Conservation (phyloP, 2,797 vertebrate species). For the Sebastolobus alascanus region DNA sequence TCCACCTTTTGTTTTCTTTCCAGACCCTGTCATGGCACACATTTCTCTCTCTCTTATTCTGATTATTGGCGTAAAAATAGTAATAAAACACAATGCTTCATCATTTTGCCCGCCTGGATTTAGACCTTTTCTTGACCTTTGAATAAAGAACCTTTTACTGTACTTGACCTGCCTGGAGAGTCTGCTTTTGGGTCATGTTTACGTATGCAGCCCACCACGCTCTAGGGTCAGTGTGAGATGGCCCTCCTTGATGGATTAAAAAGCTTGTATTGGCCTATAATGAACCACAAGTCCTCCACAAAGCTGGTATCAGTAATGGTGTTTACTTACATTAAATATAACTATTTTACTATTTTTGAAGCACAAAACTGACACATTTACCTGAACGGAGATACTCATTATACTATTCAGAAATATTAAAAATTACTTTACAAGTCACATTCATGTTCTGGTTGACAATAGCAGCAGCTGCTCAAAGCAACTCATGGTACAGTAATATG, state of each 20-base stretch:
- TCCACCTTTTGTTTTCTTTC: conserved; percentile 13
- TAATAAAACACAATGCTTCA: not conserved
- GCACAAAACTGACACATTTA: not conserved
- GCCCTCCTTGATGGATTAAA: not conserved
- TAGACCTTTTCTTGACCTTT: conserved; percentile 13
- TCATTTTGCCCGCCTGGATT: not conserved
- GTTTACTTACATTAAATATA: not conserved
- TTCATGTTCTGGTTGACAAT: not conserved
- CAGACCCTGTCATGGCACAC: not conserved
- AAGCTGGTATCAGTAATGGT: not conserved
- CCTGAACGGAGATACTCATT: not conserved
- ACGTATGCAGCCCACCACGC: not conserved
- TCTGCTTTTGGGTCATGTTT: not conserved
- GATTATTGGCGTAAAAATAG: not conserved
- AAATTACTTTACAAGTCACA: not conserved
- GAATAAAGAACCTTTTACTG: conserved; percentile 4
- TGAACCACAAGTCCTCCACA: conserved; percentile 1
- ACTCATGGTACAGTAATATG: not conserved
- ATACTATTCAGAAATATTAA: not conserved
- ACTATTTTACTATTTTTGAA: not conserved
- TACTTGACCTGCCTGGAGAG: not conserved
- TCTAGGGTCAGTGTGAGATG: not conserved
- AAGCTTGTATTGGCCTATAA: not conserved
- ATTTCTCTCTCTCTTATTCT: conserved; percentile 14
- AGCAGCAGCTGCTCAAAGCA: not conserved